Base-by-base conservation (phyloP, 2,113 vertebrate genomes). In the Phaetusa simplex region DNA sequence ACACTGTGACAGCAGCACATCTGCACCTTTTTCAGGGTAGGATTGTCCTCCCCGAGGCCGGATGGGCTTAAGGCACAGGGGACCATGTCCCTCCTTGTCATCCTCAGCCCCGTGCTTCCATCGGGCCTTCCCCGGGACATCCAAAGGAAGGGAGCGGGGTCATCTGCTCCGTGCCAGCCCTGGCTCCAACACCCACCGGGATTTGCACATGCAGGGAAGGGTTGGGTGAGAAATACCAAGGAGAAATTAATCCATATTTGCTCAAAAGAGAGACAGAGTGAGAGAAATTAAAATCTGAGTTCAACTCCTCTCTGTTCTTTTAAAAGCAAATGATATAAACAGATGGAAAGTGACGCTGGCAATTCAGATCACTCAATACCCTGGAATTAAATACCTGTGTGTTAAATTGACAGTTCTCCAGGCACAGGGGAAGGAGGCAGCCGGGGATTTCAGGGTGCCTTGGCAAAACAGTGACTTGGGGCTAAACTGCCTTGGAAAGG, bases 291-390 rank as follows among this genome's bases (percentile, higher is more conserved):
- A 61, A 14, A 72, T 76, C 50, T 47, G 94, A 85, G 92, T 76
- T 95, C 62, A 52, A 76, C 82, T 67, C 78, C 90, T 84, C 34
- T 27, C 88, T 72, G 79, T 55, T 93, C 90, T 96, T 80, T 72
- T 32, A 67, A 70, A 82, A 96, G 50, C 79, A 82, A 49, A 70
- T 40, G 95, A 81, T 79, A 30, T 56, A 65, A 88, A 55, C 89
- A 74, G 94, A 82, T 83, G 90, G 85, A 56, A 86, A 74, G 67
- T 3, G 78, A 62, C 61, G 85, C 91, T 91, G 97, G 95, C 89
- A 91, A 66, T 94, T 93, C 81, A 50, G 92, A 82, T 70, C 30
- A 4, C 96, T 96, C 79, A 50, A 4, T 10, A 73, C 64, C 32
- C 94, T 72, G 88, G 87, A 89, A 67, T 93, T 80, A 84, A 95